Evolutionary conservation across 2,797 vertebrate species (phyloP), one percentile per base, ranked within the genome.

Genomic region (Serranus cabrilla): DNA sequence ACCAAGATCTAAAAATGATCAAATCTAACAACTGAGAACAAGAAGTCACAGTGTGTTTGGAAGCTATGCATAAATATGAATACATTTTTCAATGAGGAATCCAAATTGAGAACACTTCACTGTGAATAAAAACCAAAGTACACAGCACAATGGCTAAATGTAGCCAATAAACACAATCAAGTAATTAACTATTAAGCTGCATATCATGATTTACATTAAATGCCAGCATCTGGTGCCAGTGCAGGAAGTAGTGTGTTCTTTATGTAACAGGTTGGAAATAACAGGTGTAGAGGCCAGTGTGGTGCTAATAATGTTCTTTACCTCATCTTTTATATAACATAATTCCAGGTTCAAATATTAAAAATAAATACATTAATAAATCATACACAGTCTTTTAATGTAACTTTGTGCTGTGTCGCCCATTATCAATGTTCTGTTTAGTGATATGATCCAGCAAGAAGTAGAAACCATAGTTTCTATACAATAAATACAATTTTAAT

Each of bases 61-160:
- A 52, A 63, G 43, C 23, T 2, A 25, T 66, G 62, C 52, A 67
- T 47, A 57, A 40, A 71, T 61, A 46, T 56, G 39, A 76, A 56
- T 39, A 21, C n/a, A 55, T 4, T 37, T 40, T 21, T 42, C 57
- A 56, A 39, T 51, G 31, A 31, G 39, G 23, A 55, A 57, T 49
- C 25, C 16, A n/a, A 51, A 47, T 43, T 42, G 18, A 27, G 56
- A 7, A 34, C 2, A 34, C 25, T 54, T 34, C 2, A 34, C 60
- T 60, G 49, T 39, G 16, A 21, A 4, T 50, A 40, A 6, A 58
- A 49, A 25, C 2, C 23, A 52, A 52, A 52, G 23, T 52, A 52
- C 23, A 27, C 49, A 43, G 49, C 7, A 21, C 27, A 14, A 60
- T 31, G 47, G 60, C 37, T 27, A 27, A 60, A 54, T 27, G 18